Base-by-base conservation (phyloP, 2,888 invertebrate genomes). In the Phyto melanocephala region DNA sequence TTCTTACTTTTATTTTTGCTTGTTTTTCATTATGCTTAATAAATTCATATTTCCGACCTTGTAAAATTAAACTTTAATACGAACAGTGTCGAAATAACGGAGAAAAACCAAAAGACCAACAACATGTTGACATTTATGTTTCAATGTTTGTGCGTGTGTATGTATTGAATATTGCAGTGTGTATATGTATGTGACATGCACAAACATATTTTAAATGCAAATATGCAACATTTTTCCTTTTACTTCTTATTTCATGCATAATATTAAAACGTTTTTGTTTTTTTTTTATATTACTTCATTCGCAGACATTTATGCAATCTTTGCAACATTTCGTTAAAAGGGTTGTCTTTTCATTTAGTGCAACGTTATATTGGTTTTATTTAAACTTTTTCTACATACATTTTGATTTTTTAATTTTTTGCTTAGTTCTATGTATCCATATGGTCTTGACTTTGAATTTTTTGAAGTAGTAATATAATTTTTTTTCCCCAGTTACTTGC, bases 391-490 rank as follows among this genome's bases (percentile, higher is more conserved):
- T 58, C 17, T 33, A 1, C 6, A 24, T 11, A 11, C 37, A 15
- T 1, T 45, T 20, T 37, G 10, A 2, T 22, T n/a, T 28, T 33
- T 60, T 28, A 6, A 28, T 28, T 54, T 58, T 45, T 47, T 42
- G 37, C 15, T 2, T 3, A 45, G 5, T 47, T 60, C 37, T 45
- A 56, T 68, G 47, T 58, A 40, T 63, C 35, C 54, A 15, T 45
- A 11, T 72, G 78, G 22, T 79, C 78, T 79, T 79, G 78, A 79
- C 71, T 79, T 71, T 79, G 78, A 79, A 79, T 65, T 56, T 76
- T 67, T 52, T 33, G 11, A 33, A 11, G 15, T n/a, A 20, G 47
- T 11, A n/a, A 24, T 17, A 45, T 45, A n/a, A 13, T 42, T 13
- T 50, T 50, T 11, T 5, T 24, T 2, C 22, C 2, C 2, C 11